phyloP scores from a whole-genome alignment of 2,113 vertebrate species.

The Carassius gibelio region DNA sequence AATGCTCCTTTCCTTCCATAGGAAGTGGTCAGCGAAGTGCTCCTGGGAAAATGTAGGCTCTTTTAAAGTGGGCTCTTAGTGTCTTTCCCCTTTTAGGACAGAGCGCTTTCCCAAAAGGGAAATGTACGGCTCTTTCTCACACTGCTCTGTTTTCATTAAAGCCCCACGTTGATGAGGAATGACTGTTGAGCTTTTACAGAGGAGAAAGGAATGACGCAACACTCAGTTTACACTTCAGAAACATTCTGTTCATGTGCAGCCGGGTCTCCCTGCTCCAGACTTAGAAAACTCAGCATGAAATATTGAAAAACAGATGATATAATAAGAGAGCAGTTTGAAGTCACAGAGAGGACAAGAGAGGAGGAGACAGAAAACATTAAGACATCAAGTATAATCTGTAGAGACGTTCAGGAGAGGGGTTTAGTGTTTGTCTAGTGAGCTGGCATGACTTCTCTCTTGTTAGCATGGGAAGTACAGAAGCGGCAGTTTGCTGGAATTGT shows the following conservation, averaged over 20 bases:
- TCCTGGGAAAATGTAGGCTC: conserved; percentile 29
- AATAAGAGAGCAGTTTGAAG: conserved; percentile 16
- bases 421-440: conserved; percentile 64
- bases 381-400: conserved; percentile 58
- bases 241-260: background rate
- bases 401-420: conserved; percentile 59
- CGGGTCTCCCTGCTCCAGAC: conserved; percentile 4
- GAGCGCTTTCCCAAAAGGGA: conserved; percentile 24
- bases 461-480: conserved; percentile 55
- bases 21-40: conserved; percentile 52
- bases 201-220: conserved; percentile 20
- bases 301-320: conserved; percentile 31
- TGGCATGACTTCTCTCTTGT: conserved; percentile 53
- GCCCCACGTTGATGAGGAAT: conserved; percentile 10
- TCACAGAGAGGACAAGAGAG: background rate
- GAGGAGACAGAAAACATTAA: conserved; percentile 52
- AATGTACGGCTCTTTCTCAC: conserved; percentile 1
- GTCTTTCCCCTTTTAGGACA: conserved; percentile 38
- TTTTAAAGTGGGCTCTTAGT: conserved; percentile 38
- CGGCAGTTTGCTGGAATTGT: conserved; percentile 46
- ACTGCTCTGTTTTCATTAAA: conserved; percentile 28
- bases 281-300: background rate
- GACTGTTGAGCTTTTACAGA: background rate
- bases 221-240: conserved; percentile 7
- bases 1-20: conserved; percentile 34